Percentiles rank a stretch among this genome's conserved stretches.
These are phyloP conservation scores for Isotomurus palustris DNA, from an alignment of 2,888 invertebrate genomes.

Conservation along the genomic window DNA sequence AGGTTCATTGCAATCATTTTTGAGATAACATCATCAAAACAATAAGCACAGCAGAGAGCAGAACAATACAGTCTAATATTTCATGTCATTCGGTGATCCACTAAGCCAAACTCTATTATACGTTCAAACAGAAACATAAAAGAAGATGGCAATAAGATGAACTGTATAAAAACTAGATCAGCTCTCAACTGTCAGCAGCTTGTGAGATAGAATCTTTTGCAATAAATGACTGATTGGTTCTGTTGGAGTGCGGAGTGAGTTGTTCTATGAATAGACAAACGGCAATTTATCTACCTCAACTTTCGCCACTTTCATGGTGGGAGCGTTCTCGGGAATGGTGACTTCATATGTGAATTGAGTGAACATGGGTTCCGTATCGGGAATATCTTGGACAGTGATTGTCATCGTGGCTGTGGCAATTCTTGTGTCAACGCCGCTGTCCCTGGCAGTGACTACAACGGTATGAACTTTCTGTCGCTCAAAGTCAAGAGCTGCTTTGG, in stretches of 20 bases:
- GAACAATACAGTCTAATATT: too few relatives aligned
- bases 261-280: too few relatives aligned
- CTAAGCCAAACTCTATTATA: background rate
- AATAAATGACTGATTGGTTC: too few relatives aligned
- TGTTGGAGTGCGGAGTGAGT: too few relatives aligned
- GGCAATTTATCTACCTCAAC: conserved; percentile 66
- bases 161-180: too few relatives aligned
- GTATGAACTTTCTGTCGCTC: conserved; percentile 66
- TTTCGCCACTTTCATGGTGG: conserved; percentile 70
- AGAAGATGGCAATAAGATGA: too few relatives aligned
- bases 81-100: too few relatives aligned
- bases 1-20: conserved; percentile 22
- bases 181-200: too few relatives aligned
- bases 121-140: too few relatives aligned
- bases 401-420: conserved; percentile 82
- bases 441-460: conserved; percentile 80
- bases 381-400: conserved; percentile 70
- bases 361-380: conserved; percentile 76
- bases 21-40: too few relatives aligned
- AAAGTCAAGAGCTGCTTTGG: conserved; percentile 70
- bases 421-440: conserved; percentile 78
- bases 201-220: too few relatives aligned
- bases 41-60: too few relatives aligned
- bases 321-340: conserved; percentile 77
- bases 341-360: conserved; percentile 67